Evolutionary conservation across 30 jellyfish, hydroid and myxozoan species (phyloP).

Genomic region (Cassiopea andromeda): DNA sequence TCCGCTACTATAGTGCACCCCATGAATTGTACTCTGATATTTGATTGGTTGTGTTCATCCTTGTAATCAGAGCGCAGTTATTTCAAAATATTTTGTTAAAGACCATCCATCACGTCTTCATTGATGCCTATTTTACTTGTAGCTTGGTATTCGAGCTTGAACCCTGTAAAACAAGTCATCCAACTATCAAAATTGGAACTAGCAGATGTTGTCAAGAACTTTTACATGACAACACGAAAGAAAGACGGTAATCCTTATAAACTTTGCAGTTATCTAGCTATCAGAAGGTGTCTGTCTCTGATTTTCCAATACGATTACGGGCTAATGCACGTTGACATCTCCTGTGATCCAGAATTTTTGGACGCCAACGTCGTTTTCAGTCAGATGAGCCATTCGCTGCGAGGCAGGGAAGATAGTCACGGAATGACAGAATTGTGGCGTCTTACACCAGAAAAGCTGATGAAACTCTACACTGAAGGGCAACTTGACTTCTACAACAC

Average conservation of each 20-base stretch:
- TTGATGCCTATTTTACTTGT: background rate
- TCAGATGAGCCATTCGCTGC: conserved; percentile 51
- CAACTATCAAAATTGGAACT: conserved; percentile 46
- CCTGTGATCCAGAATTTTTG: conserved; percentile 49
- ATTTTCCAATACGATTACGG: conserved; percentile 69
- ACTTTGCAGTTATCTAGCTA: conserved; percentile 58
- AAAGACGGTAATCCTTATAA: conserved; percentile 61
- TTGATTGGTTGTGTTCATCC: background rate
- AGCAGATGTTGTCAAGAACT: conserved; percentile 47
- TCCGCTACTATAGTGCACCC: background rate
- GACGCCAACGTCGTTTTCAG: conserved; percentile 57
- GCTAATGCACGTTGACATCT: conserved; percentile 31
- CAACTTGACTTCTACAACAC: conserved; percentile 62
- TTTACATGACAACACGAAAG: conserved; percentile 61
- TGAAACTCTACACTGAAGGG: conserved; percentile 47
- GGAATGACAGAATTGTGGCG: conserved; percentile 59
- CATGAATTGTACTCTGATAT: background rate
- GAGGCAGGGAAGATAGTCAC: conserved; percentile 53
- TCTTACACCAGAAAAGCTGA: conserved; percentile 51
- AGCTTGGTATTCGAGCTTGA: conserved; percentile 61
- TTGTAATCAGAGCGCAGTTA: background rate
- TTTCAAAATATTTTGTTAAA: too few relatives aligned
- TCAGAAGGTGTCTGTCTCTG: conserved; percentile 48
- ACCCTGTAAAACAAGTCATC: conserved; percentile 12
- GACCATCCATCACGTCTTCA: background rate